These are phyloP conservation scores for Castor canadensis DNA, from an alignment of 2,113 vertebrate species.

Conservation along the genomic window DNA sequence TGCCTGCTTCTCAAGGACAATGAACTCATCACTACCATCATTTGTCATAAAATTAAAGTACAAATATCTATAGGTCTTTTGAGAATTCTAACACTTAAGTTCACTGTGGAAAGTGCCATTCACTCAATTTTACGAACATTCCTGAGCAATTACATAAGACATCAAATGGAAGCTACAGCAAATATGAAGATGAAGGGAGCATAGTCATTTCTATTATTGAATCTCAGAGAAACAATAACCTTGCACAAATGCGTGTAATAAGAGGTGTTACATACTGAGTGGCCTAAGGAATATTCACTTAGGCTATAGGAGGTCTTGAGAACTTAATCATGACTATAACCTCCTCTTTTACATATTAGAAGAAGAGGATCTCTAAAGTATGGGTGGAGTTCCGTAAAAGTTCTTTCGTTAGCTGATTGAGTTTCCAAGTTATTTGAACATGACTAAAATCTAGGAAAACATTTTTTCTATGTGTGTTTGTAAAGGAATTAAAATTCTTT, in stretches of 20 bases:
- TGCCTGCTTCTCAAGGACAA: neutral
- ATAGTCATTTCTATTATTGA: neutral
- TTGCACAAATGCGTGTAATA: neutral
- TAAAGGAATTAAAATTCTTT: neutral
- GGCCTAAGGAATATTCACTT: neutral
- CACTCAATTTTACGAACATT: neutral
- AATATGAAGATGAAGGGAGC: neutral
- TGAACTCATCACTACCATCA: neutral
- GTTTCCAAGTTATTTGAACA: neutral
- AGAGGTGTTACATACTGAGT: neutral
- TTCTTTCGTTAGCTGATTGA: neutral
- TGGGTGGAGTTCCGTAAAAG: neutral
- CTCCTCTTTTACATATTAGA: neutral
- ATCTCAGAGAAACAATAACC: neutral
- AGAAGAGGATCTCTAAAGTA: neutral
- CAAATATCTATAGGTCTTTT: neutral
- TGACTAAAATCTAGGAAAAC: neutral
- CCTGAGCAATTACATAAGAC: neutral
- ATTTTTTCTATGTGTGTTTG: neutral
- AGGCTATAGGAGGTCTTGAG: neutral
- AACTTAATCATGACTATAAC: neutral
- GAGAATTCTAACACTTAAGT: neutral
- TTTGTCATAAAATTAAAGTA: neutral
- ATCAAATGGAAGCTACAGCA: neutral
- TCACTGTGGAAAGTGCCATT: neutral